Conservation (phyloP, 1,140 invertebrate genomes). For the Littorina saxatilis region DNA sequence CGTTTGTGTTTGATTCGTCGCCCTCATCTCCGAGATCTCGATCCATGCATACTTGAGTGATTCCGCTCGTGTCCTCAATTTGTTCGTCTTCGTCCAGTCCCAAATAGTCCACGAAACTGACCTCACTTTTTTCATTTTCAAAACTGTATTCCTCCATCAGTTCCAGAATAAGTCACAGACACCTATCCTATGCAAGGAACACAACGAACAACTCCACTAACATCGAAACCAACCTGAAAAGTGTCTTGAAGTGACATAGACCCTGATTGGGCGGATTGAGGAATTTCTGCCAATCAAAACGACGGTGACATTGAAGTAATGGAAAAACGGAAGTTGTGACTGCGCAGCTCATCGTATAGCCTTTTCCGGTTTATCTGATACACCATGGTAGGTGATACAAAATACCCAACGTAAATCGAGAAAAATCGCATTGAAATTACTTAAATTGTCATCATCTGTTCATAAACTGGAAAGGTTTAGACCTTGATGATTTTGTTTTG, state of each 20-base stretch:
- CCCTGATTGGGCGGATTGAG: too few relatives aligned
- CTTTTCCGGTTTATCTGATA: too few relatives aligned
- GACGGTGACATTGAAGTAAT: too few relatives aligned
- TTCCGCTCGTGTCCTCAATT: conserved; percentile 48
- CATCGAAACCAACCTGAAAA: conserved; percentile 19
- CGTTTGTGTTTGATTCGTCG: neutral
- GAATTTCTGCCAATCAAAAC: too few relatives aligned
- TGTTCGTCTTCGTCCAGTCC: conserved; percentile 50
- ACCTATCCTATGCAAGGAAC: too few relatives aligned
- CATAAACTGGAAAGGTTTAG: too few relatives aligned
- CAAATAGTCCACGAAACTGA: conserved; percentile 42
- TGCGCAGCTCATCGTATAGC: too few relatives aligned
- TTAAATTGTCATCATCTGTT: too few relatives aligned
- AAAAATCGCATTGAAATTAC: neutral
- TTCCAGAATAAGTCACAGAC: neutral
- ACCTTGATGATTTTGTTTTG: too few relatives aligned
- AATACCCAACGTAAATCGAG: neutral
- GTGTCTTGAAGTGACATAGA: too few relatives aligned
- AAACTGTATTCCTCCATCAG: conserved; percentile 43
- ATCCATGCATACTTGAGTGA: conserved; percentile 57
- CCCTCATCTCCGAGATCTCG: conserved; percentile 25
- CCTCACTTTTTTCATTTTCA: conserved; percentile 37
- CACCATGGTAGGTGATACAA: too few relatives aligned
- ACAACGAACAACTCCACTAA: neutral
- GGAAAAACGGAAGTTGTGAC: too few relatives aligned